These are phyloP conservation scores for Lytechinus variegatus DNA, from an alignment of 35 echinoderm and acorn worm genomes.

Conservation along the genomic window DNA sequence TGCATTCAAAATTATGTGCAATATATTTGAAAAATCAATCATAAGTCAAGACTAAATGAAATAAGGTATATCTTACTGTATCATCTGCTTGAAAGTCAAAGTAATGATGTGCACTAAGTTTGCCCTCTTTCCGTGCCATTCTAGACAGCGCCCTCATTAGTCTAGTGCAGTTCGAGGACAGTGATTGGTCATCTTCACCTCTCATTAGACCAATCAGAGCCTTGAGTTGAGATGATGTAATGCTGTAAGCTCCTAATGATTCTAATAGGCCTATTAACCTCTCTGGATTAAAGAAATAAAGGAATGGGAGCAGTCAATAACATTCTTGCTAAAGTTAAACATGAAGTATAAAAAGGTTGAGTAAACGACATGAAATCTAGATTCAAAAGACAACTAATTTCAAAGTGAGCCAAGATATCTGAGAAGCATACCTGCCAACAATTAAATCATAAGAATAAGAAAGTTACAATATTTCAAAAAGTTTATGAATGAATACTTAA, in stretches of 20 bases:
- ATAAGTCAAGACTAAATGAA: background rate
- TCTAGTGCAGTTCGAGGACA: slow-evolving; percentile 73
- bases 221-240: slow-evolving; percentile 87
- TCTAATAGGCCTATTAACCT: slow-evolving; percentile 85
- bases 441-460: no score
- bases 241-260: slow-evolving; percentile 87
- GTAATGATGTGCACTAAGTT: slow-evolving; percentile 88
- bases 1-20: no score
- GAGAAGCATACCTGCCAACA: no score
- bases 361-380: no score
- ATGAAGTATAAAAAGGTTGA: no score
- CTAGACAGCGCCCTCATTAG: slow-evolving; percentile 86
- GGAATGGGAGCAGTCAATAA: background rate
- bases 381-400: no score
- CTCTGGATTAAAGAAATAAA: slow-evolving; percentile 60
- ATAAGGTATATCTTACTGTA: slow-evolving; percentile 68
- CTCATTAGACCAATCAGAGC: slow-evolving; percentile 87
- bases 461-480: no score
- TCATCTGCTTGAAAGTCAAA: slow-evolving; percentile 94
- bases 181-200: slow-evolving; percentile 76
- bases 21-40: no score
- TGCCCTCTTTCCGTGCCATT: slow-evolving; percentile 91
- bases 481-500: no score
- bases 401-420: no score
- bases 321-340: no score